Evolutionary conservation across 1,140 invertebrate species (phyloP).

Genomic region (Tetranychus urticae): DNA sequence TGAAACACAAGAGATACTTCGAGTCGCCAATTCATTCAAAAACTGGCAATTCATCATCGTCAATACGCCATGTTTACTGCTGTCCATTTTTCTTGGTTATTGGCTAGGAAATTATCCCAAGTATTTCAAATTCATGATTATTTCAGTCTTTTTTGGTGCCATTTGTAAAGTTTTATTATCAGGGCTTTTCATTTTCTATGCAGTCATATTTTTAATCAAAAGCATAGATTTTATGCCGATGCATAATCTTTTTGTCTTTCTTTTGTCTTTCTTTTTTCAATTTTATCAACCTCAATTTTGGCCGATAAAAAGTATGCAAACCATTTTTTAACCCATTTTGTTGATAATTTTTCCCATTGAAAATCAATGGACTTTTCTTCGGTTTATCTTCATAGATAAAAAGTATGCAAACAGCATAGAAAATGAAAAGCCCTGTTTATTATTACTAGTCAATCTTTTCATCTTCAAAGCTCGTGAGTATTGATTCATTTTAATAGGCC

Average conservation of each 20-base stretch:
- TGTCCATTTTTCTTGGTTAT: neutral
- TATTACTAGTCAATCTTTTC: neutral
- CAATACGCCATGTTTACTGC: neutral
- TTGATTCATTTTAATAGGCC: neutral
- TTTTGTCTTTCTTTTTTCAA: too few species aligned
- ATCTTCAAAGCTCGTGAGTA: neutral
- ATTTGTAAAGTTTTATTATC: neutral
- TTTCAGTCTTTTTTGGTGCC: neutral
- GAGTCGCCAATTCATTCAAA: neutral
- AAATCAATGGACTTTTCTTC: too few species aligned
- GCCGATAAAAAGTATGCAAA: neutral
- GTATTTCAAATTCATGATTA: neutral
- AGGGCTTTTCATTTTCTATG: too few species aligned
- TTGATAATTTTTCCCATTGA: too few species aligned
- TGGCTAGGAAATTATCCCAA: neutral
- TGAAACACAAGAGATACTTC: too few species aligned
- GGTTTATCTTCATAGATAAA: too few species aligned
- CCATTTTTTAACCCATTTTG: neutral
- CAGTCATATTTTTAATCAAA: too few species aligned
- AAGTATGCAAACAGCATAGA: too few species aligned
- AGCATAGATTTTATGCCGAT: too few species aligned
- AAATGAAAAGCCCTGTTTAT: too few species aligned
- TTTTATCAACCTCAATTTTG: too few species aligned
- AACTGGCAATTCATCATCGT: neutral
- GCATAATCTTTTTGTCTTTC: too few species aligned